A percentile compares a stretch with the other conserved stretches of the same genome.
Conservation (phyloP, 2,797 vertebrate species). For the Coregonus suidteri region DNA sequence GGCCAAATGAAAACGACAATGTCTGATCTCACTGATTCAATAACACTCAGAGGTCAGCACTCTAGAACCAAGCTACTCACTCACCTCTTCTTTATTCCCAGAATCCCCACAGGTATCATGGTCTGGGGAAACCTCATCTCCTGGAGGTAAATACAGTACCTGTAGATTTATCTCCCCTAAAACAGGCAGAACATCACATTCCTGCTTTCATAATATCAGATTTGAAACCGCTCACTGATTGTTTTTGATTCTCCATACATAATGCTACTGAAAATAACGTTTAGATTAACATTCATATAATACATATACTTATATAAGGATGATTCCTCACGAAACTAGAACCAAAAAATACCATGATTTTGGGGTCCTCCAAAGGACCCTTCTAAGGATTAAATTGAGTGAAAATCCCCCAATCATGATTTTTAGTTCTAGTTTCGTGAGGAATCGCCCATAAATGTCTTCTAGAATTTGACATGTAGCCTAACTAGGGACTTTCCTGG, state of each 20-base stretch:
- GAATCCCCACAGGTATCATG: neutral
- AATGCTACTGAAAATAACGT: neutral
- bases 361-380: too few relatives aligned
- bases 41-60: neutral
- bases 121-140: slow-evolving; percentile 9
- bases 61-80: neutral
- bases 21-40: neutral
- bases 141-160: neutral
- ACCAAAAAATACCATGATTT: too few relatives aligned
- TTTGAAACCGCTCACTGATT: neutral
- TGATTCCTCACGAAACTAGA: too few relatives aligned
- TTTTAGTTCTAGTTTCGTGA: too few relatives aligned
- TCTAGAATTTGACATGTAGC: too few relatives aligned
- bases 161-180: neutral
- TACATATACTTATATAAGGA: too few relatives aligned
- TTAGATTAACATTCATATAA: too few relatives aligned
- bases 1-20: too few relatives aligned
- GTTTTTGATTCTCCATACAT: neutral
- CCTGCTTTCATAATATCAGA: neutral
- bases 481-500: too few relatives aligned
- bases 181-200: neutral
- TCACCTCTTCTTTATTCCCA: neutral
- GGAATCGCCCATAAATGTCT: too few relatives aligned
- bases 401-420: too few relatives aligned
- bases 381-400: too few relatives aligned